Conservation (phyloP, 2,888 invertebrate species). For the Sepiola atlantica region DNA sequence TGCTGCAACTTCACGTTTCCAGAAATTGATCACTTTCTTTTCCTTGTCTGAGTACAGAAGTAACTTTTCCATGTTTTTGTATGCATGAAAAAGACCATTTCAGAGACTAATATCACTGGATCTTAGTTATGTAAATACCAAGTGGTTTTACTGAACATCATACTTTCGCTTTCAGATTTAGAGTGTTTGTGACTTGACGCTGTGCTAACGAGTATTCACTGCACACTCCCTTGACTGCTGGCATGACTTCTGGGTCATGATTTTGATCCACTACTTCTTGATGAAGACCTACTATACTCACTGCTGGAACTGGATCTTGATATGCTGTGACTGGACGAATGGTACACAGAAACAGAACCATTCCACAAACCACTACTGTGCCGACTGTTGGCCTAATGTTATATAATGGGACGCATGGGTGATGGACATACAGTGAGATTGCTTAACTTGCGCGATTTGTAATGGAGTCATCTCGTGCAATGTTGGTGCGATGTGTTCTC, state of each 20-base stretch:
- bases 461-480: too few species aligned
- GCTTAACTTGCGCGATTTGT: too few species aligned
- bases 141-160: constrained; percentile 57
- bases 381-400: constrained; percentile 59
- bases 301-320: constrained; percentile 70
- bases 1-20: constrained; percentile 96
- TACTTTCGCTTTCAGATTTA: constrained; percentile 50
- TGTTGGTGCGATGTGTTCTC: too few species aligned
- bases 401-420: too few species aligned
- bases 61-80: constrained; percentile 99
- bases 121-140: constrained; percentile 68
- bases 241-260: constrained; percentile 68
- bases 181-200: constrained; percentile 47
- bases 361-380: constrained; percentile 53
- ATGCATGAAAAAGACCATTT: constrained; percentile 98
- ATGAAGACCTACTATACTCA: constrained; percentile 70
- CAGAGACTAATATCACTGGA: constrained; percentile 88
- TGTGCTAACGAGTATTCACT: constrained; percentile 53
- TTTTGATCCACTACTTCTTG: constrained; percentile 73
- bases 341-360: constrained; percentile 60
- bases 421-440: too few species aligned
- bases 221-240: constrained; percentile 56
- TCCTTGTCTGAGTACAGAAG: constrained; percentile 93
- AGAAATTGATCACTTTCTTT: constrained; percentile 93
- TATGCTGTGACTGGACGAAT: constrained; percentile 62